A percentile compares a stretch with the other conserved stretches of the same genome.
Conservation (phyloP, 2,113 vertebrate species). For the Ictalurus furcatus region DNA sequence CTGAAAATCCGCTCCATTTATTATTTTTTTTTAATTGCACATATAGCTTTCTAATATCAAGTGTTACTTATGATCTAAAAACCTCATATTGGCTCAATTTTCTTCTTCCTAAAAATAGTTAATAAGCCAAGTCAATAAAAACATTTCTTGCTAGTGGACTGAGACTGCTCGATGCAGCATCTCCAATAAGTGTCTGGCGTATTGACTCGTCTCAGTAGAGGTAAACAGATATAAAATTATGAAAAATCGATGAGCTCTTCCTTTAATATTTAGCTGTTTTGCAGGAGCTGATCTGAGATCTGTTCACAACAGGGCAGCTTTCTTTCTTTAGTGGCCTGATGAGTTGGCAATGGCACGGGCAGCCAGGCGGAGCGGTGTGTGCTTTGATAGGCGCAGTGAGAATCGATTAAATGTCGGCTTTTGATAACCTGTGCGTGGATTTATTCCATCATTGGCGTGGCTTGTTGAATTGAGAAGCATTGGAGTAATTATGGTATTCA, state of each 20-base stretch:
- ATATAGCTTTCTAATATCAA: not conserved
- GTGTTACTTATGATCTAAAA: not conserved
- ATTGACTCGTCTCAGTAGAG: slow-evolving; percentile 5
- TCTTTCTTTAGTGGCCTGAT: slow-evolving; percentile 27
- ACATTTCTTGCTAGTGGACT: not conserved
- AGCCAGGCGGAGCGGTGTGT: slow-evolving; percentile 35
- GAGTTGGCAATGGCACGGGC: slow-evolving; percentile 19
- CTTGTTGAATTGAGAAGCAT: slow-evolving; percentile 43
- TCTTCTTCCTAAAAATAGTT: not conserved
- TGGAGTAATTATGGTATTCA: slow-evolving; percentile 47
- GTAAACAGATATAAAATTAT: slow-evolving; percentile 18
- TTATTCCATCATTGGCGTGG: slow-evolving; percentile 48
- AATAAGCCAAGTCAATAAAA: slow-evolving; percentile 17
- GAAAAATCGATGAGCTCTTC: slow-evolving; percentile 12
- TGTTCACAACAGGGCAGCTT: slow-evolving; percentile 4
- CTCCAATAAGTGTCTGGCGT: slow-evolving; percentile 25
- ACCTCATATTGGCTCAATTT: not conserved
- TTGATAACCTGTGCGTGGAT: slow-evolving; percentile 50
- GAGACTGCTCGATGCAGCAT: not conserved
- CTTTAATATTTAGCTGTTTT: not conserved
- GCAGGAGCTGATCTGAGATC: slow-evolving; percentile 23
- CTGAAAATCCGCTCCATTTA: not conserved
- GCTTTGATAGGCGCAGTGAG: slow-evolving; percentile 32
- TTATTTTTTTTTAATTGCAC: not conserved
- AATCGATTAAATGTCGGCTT: slow-evolving; percentile 50